Percentiles rank a stretch among this genome's conserved stretches.
Evolutionary conservation across 2,113 vertebrate species (phyloP).

Genomic region (Neolamprologus cancellatus): DNA sequence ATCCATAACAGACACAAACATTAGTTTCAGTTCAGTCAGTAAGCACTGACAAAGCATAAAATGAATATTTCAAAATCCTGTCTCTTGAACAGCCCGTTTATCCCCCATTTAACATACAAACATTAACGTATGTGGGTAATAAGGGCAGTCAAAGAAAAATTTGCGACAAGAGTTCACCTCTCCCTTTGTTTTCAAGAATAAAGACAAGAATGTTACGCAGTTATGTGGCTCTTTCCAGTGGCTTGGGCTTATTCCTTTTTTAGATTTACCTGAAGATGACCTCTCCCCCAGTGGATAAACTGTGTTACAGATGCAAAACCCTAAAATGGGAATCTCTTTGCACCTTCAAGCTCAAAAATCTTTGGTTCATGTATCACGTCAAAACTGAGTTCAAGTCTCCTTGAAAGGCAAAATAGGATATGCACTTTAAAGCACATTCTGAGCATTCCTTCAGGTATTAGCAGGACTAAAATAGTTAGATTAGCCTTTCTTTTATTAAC

Average conservation of each 20-base stretch:
- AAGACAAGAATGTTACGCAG: background rate
- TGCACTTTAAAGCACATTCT: constrained; percentile 4
- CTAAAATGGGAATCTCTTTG: background rate
- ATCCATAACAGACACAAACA: background rate
- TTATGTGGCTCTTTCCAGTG: background rate
- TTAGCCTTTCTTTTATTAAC: background rate
- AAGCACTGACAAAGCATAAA: background rate
- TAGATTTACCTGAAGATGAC: background rate
- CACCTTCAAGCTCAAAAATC: background rate
- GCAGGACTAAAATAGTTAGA: constrained; percentile 11
- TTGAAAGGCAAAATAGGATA: constrained; percentile 22
- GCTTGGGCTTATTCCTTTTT: background rate
- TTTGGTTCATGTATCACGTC: background rate
- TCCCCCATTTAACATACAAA: background rate
- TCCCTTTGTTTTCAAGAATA: background rate
- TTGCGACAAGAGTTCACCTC: background rate
- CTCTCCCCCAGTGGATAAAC: background rate
- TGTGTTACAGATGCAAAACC: background rate
- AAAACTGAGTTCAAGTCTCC: background rate
- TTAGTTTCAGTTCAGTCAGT: background rate
- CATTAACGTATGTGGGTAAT: background rate
- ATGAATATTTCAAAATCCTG: background rate
- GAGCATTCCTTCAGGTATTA: constrained; percentile 23
- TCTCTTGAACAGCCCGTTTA: background rate
- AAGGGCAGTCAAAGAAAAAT: background rate